These are phyloP conservation scores for Neodiprion pinetum DNA, from an alignment of 1,140 invertebrate genomes.

Conservation along the genomic window DNA sequence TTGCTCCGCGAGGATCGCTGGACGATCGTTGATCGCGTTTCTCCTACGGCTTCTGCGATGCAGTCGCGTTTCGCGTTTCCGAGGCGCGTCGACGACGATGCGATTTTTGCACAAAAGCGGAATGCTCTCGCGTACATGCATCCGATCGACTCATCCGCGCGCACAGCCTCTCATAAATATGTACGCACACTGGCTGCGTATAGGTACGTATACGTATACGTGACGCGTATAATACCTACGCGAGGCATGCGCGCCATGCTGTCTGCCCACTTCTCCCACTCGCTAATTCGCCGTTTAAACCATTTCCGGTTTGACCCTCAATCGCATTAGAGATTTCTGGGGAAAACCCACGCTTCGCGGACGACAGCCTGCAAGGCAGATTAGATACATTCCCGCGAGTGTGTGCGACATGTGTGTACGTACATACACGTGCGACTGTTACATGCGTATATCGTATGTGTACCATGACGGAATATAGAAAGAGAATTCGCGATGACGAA, in stretches of 20 bases:
- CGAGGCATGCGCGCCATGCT: constrained; percentile 40
- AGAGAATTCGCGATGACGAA: too few species aligned
- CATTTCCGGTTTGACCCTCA: constrained; percentile 42
- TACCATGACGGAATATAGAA: not conserved
- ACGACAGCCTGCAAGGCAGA: not conserved
- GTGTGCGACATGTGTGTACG: not conserved
- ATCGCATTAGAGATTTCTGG: constrained; percentile 45
- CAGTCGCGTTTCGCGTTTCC: too few species aligned
- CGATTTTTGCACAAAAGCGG: too few species aligned
- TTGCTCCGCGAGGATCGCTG: too few species aligned
- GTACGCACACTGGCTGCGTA: not conserved
- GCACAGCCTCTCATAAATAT: too few species aligned
- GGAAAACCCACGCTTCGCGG: constrained; percentile 43
- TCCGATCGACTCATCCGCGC: too few species aligned
- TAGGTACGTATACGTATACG: not conserved
- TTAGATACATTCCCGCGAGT: not conserved
- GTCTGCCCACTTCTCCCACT: constrained; percentile 52
- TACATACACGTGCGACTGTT: constrained; percentile 10
- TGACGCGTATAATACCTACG: not conserved
- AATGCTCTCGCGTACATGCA: too few species aligned
- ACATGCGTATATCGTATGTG: not conserved
- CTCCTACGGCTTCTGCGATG: too few species aligned
- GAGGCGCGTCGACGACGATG: too few species aligned
- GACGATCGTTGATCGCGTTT: too few species aligned
- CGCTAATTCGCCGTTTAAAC: constrained; percentile 47